Base-by-base conservation (phyloP, 1,140 invertebrate species). In the Andrena cerasifolii region DNA sequence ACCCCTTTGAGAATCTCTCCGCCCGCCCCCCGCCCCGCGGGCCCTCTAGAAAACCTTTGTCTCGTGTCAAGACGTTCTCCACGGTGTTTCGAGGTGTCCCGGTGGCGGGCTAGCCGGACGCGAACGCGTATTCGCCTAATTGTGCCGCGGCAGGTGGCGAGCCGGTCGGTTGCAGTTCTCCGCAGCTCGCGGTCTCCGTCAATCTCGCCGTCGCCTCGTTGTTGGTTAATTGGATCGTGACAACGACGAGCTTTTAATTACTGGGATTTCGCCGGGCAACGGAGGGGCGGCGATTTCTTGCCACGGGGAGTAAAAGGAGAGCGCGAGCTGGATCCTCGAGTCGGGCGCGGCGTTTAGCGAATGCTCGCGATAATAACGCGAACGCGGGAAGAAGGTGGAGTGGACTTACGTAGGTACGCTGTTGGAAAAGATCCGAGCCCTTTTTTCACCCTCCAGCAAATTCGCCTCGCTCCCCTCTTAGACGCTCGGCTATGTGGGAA, bases 1-100 rank as follows among this genome's bases (percentile, higher is more conserved):
- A 90, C 85, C 89, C 83, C 84, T 84, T 85, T 83, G 53, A 67
- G 56, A 62, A 28, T 73, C 70, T 56, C 73, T 71, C 70, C 70
- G 49, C 49, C 54, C 51, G 68, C 16, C n/a, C 16, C 70, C 40
- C 77, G 68, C 58, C 65, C 58, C 62, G 65, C 40, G 47, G 49
- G 40, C 73, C 45, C 63, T 82, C 62, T 21, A 31, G 56, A 45
- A 66, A 79, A 79, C 75, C 75, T 85, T 85, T 81, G 72, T 82
- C 67, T 56, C 59, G 68, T 67, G 65, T 59, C 70, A 66, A 85
- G 75, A 85, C 49, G 54, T 33, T 76, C 59, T 56, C 47, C 51
- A 14, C 26, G 18, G 43, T 56, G 54, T 47, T 51, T 21, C 45
- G 45, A 54, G 33, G 3, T 62, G 47, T 59, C 66, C 28, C 72